phyloP scores from a whole-genome alignment of 2,113 vertebrate genomes.

The Mormoops blainvillei region DNA sequence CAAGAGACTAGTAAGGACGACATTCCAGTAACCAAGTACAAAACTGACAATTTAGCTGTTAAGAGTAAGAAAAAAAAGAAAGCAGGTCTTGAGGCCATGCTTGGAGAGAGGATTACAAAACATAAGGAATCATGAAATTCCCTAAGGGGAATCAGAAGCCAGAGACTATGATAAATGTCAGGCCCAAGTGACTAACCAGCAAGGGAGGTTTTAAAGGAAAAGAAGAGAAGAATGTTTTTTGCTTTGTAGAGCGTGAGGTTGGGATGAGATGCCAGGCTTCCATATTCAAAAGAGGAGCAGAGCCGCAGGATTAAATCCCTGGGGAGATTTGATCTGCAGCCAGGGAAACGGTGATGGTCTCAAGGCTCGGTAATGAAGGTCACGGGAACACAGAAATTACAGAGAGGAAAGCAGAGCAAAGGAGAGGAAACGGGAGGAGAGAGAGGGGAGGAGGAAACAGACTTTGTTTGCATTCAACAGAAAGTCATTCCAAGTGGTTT shows the following conservation, averaged over 20 bases:
- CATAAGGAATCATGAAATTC: neutral
- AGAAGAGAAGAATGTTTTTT: neutral
- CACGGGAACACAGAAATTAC: neutral
- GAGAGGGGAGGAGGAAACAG: neutral
- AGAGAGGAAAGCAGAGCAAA: neutral
- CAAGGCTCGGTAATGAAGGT: neutral
- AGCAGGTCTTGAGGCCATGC: neutral
- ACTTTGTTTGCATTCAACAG: neutral
- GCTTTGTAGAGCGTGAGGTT: neutral
- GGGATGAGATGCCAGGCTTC: neutral
- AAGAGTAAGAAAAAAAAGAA: neutral
- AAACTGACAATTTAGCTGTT: neutral
- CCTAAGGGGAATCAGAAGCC: neutral
- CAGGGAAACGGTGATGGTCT: neutral
- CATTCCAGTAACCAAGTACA: neutral
- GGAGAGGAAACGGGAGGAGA: neutral
- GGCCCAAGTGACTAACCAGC: neutral
- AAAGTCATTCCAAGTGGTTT: neutral
- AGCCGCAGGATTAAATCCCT: neutral
- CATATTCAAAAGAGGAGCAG: neutral
- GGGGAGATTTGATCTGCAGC: neutral
- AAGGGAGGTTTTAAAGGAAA: neutral
- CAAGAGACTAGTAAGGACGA: neutral
- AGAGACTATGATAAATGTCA: neutral
- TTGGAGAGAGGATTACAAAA: neutral